These are phyloP conservation scores for Erpornis zantholeuca DNA, from an alignment of 2,113 vertebrate genomes.

Conservation along the genomic window DNA sequence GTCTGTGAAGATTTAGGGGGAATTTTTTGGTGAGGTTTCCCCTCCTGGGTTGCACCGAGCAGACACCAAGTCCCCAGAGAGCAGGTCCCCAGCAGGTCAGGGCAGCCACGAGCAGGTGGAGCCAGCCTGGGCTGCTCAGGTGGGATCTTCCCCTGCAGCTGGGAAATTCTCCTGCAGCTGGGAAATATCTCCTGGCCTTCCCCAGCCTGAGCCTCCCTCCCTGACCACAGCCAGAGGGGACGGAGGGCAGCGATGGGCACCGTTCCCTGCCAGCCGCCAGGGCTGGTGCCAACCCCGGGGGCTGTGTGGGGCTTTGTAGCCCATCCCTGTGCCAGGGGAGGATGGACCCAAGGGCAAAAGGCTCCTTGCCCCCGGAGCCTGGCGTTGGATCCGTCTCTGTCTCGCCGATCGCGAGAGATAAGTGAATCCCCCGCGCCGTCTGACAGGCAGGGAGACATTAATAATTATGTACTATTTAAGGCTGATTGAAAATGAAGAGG, in stretches of 20 bases:
- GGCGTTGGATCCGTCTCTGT: background rate
- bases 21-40: background rate
- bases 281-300: background rate
- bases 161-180: background rate
- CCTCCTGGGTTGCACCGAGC: background rate
- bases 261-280: background rate
- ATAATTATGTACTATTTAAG: constrained; percentile 74
- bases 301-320: background rate
- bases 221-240: accelerated
- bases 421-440: constrained; percentile 50
- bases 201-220: background rate
- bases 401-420: constrained; percentile 13
- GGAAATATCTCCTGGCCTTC: background rate
- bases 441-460: constrained; percentile 71
- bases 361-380: background rate
- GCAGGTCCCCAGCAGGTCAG: background rate
- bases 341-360: background rate
- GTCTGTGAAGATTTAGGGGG: background rate
- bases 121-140: background rate
- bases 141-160: background rate
- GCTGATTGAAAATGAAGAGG: constrained; percentile 75
- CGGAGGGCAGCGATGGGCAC: accelerated
- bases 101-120: background rate
- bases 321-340: background rate
- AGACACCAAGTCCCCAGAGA: background rate